Base-by-base conservation (phyloP, 2,888 invertebrate species). In the Tetramorium bicarinatum region DNA sequence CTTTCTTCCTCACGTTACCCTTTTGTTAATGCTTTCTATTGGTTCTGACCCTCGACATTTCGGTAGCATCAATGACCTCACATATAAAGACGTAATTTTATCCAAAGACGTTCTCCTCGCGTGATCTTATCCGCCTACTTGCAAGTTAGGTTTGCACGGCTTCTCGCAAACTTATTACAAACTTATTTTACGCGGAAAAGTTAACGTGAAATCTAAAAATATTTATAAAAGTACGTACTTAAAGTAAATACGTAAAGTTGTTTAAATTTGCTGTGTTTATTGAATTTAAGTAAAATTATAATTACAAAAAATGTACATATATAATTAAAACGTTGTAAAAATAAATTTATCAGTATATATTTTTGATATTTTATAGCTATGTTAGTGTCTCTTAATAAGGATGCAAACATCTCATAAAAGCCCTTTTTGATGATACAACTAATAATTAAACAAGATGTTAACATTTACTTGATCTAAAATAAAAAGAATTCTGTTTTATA, bases 21-120 rank as follows among this genome's bases (percentile, higher is more conserved):
- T 41, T 75, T 66, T 61, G 75, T 84, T 75, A 41, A 38, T 61
- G 64, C 29, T 54, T 52, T 54, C 56, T 59, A 29, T 15, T 47
- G 52, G 9, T 56, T 66, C 38, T 64, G 21, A 54, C n/a, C 56
- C 54, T 49, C 49, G 54, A 41, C 64, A 67, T 83, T 75, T 59
- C 11, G 71, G 49, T 29, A 47, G 44, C 72, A 88, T 44, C 56
- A 49, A 47, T 13, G 47, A 66, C 47, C 67, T 81, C 75, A 74
- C 69, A 41, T 38, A 80, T 4, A 72, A 79, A 7, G 7, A 21
- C 56, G 47, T 77, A 77, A 61, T 61, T 47, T n/a, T 6, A 29
- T 47, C 25, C 38, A 4, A 47, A 80, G 77, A 56, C 18, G 21
- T 49, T 61, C 15, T 77, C 3, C 8, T 2, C 11, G n/a, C 15